Evolutionary conservation across 2,888 invertebrate genomes (phyloP).

Genomic region (Myopa tessellatipennis): DNA sequence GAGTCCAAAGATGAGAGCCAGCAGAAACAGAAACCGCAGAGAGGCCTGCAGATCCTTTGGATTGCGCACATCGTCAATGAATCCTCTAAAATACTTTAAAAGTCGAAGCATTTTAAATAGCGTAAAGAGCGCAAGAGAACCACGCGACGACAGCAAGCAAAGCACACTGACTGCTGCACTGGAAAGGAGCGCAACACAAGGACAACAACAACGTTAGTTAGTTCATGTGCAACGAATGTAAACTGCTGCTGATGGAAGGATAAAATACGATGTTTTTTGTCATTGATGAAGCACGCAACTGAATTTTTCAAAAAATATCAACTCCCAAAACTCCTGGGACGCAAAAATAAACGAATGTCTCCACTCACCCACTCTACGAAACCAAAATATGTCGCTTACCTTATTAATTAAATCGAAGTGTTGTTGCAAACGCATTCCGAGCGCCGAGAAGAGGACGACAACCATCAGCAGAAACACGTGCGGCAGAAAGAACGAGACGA

Average conservation of each 20-base stretch:
- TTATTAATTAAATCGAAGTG: slow-evolving; percentile 60
- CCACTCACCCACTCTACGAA: not conserved
- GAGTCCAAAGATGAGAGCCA: slow-evolving; percentile 54
- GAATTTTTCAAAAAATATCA: slow-evolving; percentile 1
- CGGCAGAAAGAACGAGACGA: slow-evolving; percentile 63
- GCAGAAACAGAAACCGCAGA: slow-evolving; percentile 50
- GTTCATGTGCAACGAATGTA: slow-evolving; percentile 7
- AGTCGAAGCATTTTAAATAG: not conserved
- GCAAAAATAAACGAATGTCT: not conserved
- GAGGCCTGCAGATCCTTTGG: slow-evolving; percentile 58
- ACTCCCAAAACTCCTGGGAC: not conserved
- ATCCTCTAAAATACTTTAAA: not conserved
- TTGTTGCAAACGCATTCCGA: slow-evolving; percentile 58
- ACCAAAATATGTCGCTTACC: slow-evolving; percentile 51
- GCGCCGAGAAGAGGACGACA: slow-evolving; percentile 59
- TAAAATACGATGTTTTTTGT: not conserved
- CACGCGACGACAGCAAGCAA: not conserved
- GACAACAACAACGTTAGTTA: not conserved
- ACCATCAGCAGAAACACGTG: slow-evolving; percentile 61
- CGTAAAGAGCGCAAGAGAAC: not conserved
- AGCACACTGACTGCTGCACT: not conserved
- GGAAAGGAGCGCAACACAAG: not conserved
- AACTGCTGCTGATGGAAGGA: not conserved
- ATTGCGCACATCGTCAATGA: slow-evolving; percentile 42
- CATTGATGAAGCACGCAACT: slow-evolving; percentile 11